Evolutionary conservation across 2,113 vertebrate genomes (phyloP), one percentile per base, ranked within the genome.

Genomic region (Ailurus styani): DNA sequence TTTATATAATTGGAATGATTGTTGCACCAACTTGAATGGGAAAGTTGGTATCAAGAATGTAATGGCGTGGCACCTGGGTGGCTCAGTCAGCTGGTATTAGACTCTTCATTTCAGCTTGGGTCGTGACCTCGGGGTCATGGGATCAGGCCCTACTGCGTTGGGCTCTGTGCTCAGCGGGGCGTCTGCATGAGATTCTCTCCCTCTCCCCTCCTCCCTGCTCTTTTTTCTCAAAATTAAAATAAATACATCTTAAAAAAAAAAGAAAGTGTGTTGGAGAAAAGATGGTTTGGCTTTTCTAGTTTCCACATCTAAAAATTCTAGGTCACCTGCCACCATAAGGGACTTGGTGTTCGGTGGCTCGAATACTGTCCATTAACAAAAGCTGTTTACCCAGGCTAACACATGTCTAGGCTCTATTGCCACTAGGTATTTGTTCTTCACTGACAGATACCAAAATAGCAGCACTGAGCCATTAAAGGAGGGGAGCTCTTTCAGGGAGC

Each of bases 381-480:
- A 89, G 78, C 83, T 18, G 6, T 42, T 93, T 50, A 55, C 77
- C 64, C 86, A 84, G 79, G 77, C 47, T 75, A 66, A n/a, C 60
- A 81, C 18, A 42, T 64, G 7, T 47, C 79, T 84, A 1, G 60
- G 37, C 62, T 60, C 3, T 34, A 0, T 50, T 91, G 85, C 37
- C 86, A n/a, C 75, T 86, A 21, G 89, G 29, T 87, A 34, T 50
- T 45, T 37, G 64, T 83, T 91, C 57, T 25, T 92, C 77, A 93
- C 45, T 47, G 90, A 87, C 78, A 92, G 54, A 57, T 47, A 90
- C 94, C 21, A 81, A 75, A 96, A 87, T 93, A 96, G 92, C 90
- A 72, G 18, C 62, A 17, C 29, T 70, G 34, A 10, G 27, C 52
- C 83, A 34, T 37, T 42, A 73, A 27, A 81, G n/a, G 89, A 37